Percentiles rank a stretch among this genome's conserved stretches.
phyloP scores from a whole-genome alignment of 2,113 vertebrate species.

The Sinocyclocheilus anophthalmus region DNA sequence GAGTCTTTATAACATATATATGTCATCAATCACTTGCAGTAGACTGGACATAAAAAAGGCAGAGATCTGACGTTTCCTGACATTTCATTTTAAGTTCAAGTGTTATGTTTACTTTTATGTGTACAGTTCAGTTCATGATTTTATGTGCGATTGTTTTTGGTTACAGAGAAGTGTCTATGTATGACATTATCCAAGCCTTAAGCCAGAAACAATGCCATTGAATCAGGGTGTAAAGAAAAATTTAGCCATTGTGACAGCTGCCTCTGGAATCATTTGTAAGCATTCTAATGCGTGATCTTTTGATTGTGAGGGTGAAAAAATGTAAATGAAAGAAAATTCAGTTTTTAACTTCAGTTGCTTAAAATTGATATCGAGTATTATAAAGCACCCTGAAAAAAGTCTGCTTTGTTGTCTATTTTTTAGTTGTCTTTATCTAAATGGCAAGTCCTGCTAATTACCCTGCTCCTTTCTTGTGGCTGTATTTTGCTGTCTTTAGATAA shows the following conservation, averaged over 20 bases:
- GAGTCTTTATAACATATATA: background rate
- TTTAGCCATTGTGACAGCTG: background rate
- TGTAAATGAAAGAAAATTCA: slow-evolving; percentile 28
- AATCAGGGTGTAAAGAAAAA: slow-evolving; percentile 24
- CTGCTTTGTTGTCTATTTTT: background rate
- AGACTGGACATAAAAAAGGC: background rate
- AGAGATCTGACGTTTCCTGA: background rate
- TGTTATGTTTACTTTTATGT: slow-evolving; percentile 47
- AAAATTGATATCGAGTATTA: slow-evolving; percentile 39
- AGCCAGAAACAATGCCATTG: slow-evolving; percentile 37
- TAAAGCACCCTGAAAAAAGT: slow-evolving; percentile 18
- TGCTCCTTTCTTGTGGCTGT: too few relatives aligned
- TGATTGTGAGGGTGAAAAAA: slow-evolving; percentile 40
- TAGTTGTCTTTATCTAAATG: too few relatives aligned
- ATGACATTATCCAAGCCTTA: slow-evolving; percentile 50
- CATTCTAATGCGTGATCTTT: slow-evolving; percentile 6
- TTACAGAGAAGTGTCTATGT: slow-evolving; percentile 29
- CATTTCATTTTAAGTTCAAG: background rate
- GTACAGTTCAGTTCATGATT: slow-evolving; percentile 52
- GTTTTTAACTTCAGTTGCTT: slow-evolving; percentile 35
- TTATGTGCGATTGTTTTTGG: slow-evolving; percentile 44
- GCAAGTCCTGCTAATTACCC: too few relatives aligned
- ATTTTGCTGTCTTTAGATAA: too few relatives aligned
- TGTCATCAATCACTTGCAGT: background rate
- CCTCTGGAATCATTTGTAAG: slow-evolving; percentile 26